phyloP scores from a whole-genome alignment of 1,140 invertebrate genomes.

The Centruroides vittatus region DNA sequence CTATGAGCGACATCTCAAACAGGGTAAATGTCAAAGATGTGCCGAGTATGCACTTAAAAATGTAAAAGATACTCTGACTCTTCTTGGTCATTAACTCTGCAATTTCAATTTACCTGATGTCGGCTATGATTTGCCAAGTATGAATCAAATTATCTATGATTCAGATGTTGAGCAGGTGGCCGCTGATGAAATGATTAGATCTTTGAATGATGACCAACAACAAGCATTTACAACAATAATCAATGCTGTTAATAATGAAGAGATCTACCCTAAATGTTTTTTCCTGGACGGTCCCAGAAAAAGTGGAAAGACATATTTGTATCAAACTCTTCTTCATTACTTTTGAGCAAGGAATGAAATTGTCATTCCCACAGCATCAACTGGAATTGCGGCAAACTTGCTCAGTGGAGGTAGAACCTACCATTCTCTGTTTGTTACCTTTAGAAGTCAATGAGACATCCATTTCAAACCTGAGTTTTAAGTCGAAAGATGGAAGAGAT shows the following conservation, averaged over 20 bases:
- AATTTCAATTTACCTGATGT: not conserved
- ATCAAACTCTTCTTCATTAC: not conserved
- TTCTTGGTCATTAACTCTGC: not conserved
- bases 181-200: too few relatives aligned
- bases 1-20: too few relatives aligned
- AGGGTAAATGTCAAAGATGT: too few relatives aligned
- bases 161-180: too few relatives aligned
- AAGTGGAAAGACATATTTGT: conserved; percentile 1
- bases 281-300: conserved; percentile 1
- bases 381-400: conserved; percentile 6
- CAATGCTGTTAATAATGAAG: not conserved
- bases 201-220: not conserved
- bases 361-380: not conserved
- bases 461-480: not conserved
- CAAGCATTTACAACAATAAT: not conserved
- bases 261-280: not conserved
- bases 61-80: not conserved
- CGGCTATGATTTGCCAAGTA: not conserved
- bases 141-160: too few relatives aligned
- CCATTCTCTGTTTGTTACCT: conserved; percentile 3
- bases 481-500: not conserved
- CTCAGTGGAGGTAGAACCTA: not conserved
- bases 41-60: not conserved
- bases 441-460: not conserved
- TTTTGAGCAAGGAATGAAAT: not conserved